phyloP scores from a whole-genome alignment of 2,113 vertebrate genomes.

The Rhadina sibilatrix region DNA sequence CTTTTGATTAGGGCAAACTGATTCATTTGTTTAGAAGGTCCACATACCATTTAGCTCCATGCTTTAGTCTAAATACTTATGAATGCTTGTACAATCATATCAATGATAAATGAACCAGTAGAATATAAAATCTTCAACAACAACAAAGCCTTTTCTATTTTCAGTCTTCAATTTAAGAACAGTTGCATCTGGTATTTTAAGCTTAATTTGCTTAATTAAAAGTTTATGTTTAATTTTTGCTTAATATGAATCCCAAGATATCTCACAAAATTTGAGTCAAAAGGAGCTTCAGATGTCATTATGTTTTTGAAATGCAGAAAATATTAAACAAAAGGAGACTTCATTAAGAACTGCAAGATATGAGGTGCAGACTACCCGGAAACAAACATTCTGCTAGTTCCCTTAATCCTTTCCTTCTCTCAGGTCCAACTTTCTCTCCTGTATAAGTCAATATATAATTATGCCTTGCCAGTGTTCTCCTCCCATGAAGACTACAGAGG shows the following conservation, averaged over 20 bases:
- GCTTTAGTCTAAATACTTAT: background rate
- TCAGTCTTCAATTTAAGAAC: background rate
- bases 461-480: background rate
- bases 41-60: background rate
- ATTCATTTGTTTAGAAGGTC: background rate
- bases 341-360: background rate
- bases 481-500: background rate
- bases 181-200: background rate
- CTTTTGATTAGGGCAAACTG: background rate
- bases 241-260: background rate
- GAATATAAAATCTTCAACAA: background rate
- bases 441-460: background rate
- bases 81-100: background rate
- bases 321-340: background rate
- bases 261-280: background rate
- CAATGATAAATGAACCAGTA: background rate
- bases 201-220: background rate
- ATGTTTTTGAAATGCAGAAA: background rate
- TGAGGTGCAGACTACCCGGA: background rate
- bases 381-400: background rate
- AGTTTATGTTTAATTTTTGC: background rate
- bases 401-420: background rate
- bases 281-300: background rate
- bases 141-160: background rate
- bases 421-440: background rate